Base-by-base conservation (phyloP, 2,797 vertebrate genomes). In the Distichodus sexfasciatus region DNA sequence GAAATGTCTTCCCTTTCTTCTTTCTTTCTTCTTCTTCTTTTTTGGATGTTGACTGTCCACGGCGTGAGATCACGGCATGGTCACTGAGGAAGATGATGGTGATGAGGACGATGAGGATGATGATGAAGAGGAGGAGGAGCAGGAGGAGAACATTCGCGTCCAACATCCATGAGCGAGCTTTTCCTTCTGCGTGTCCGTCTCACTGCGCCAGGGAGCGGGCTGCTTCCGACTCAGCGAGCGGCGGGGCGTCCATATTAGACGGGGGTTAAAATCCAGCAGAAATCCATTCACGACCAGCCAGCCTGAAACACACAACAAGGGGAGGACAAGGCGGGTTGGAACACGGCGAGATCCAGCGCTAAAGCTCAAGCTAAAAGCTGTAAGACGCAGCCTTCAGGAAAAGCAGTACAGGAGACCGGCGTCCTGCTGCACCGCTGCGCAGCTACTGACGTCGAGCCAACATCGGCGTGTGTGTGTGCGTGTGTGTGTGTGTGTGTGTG, bases 191-290 rank as follows among this genome's bases (percentile, higher is more conserved):
- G 88, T 93, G 94, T 92, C 93, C 94, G 87, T 91, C 90, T 97
- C 93, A 98, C 94, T 97, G 74, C 74, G 61, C 77, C 69, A 71
- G 65, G 40, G 46, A 64, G 12, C 28, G 60, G 24, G 14, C 24
- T 28, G 89, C 93, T 92, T 94, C 92, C 89, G 87, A 90, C 89
- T 93, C 91, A 90, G 93, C 89, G 91, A 92, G 91, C 91, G 93
- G 88, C 79, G 90, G 92, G 90, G 93, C 92, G 86, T 96, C 96
- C 96, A 96, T 97, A 92, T 92, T 93, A 94, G 87, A 86, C 88
- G 80, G 82, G 84, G 83, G 82, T 90, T 91, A n/a, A n/a, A n/a
- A 91, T 92, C 92, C 91, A 82, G 87, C 87, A 90, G 90, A 91
- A 88, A 94, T 94, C 93, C 95, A 92, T 92, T 90, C 86, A 83